Evolutionary conservation across 2,888 invertebrate genomes (phyloP), one percentile per base, ranked within the genome.

Genomic region (Drosophila maculinotata): DNA sequence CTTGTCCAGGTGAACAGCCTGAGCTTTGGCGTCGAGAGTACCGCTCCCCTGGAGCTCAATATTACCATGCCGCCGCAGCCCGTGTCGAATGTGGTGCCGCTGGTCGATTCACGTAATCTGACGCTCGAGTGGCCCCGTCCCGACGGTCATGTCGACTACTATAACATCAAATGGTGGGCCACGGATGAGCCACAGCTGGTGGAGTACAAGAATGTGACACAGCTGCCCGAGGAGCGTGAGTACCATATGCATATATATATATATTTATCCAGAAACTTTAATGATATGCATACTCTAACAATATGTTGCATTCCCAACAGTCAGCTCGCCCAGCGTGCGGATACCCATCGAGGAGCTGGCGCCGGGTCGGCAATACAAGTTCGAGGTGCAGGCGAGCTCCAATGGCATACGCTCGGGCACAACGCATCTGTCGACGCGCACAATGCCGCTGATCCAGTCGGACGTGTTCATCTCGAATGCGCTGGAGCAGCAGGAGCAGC

Each of bases 101-200:
- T 96, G 70, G 94, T 96, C 47, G 97, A 97, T 91, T 97, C 97
- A 1, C 95, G 96, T 65, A 98, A 98, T 92, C 94, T 98, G 39
- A 97, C 97, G 17, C 93, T 98, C 72, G 96, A 97, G 91, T 98
- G 97, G 96, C 95, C 96, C n/a, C 93, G 95, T 38, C 96, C 97
- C 1, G 95, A 95, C 86, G 97, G 97, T 2, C 94, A 97, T 77
- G 96, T 97, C 28, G 97, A 97, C 90, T 94, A 94, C 62, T 97
- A 97, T 91, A 93, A 94, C 51, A 93, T 97, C 51, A 93, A 94
- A 74, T 97, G 97, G 96, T 94, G 95, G 94, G 93, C 94, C 42
- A 91, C 93, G 0, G 93, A 93, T 9, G 92, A 92, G 64, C 92
- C 93, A 0, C 91, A 91, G 9, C 92, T 91, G 44, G 81, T 91